A percentile compares a stretch with the other conserved stretches of the same genome.
phyloP scores from a whole-genome alignment of 2,888 invertebrate species.

The Agriopis leucophaearia region DNA sequence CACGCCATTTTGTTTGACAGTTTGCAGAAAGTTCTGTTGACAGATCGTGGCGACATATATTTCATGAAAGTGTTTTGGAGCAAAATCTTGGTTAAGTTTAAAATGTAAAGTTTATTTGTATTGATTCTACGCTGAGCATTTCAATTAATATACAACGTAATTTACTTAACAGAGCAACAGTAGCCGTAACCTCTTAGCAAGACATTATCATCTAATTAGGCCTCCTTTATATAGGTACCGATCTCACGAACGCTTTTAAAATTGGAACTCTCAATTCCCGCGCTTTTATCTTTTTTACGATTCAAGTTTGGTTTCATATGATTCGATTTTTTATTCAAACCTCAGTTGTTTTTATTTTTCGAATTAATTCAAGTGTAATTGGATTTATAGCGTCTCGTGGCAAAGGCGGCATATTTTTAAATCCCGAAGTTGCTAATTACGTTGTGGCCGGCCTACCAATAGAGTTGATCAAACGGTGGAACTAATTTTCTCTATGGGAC shows the following conservation, averaged over 20 bases:
- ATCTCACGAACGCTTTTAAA: slow-evolving; percentile 49
- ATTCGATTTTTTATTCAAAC: neutral
- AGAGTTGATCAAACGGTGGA: neutral
- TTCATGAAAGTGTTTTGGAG: too few relatives aligned
- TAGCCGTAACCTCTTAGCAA: slow-evolving; percentile 39
- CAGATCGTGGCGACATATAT: too few relatives aligned
- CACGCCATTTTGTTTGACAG: too few relatives aligned
- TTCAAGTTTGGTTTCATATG: neutral
- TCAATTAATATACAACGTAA: slow-evolving; percentile 24
- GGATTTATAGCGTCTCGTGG: slow-evolving; percentile 70
- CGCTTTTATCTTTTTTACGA: slow-evolving; percentile 43
- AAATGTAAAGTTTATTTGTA: too few relatives aligned
- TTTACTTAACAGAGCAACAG: slow-evolving; percentile 25
- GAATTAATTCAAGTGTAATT: slow-evolving; percentile 79
- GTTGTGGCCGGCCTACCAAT: slow-evolving; percentile 50
- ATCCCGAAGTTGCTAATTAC: slow-evolving; percentile 74
- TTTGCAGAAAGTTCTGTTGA: too few relatives aligned
- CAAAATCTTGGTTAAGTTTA: too few relatives aligned
- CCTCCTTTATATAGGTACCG: slow-evolving; percentile 51
- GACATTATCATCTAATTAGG: slow-evolving; percentile 46
- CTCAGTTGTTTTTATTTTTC: slow-evolving; percentile 51
- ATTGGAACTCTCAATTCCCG: slow-evolving; percentile 49
- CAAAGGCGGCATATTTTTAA: slow-evolving; percentile 61
- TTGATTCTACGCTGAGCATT: neutral
- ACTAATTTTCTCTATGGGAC: neutral